A percentile compares a stretch with the other conserved stretches of the same genome.
Evolutionary conservation across 1,140 invertebrate species (phyloP).

Genomic region (Scylla paramamosain): DNA sequence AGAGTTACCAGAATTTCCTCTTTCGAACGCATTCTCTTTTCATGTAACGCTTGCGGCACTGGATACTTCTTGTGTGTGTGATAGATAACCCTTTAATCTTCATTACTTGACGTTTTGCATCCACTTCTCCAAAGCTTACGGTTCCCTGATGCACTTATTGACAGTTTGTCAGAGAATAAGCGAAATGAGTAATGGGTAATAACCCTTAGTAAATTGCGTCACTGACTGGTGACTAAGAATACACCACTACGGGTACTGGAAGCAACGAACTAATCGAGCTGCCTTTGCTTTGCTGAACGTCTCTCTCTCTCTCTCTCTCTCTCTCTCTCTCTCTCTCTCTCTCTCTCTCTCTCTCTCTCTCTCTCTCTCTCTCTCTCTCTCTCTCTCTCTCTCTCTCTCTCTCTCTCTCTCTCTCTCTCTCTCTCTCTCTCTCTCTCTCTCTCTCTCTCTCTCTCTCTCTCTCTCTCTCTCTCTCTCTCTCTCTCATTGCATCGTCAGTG

Average conservation of each 20-base stretch:
- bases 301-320: too few species aligned
- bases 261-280: not conserved
- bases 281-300: not conserved
- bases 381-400: not conserved
- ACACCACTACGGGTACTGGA: not conserved
- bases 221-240: not conserved
- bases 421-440: too few species aligned
- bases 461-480: too few species aligned
- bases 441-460: too few species aligned
- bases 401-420: not conserved
- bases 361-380: not conserved
- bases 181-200: not conserved
- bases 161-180: not conserved
- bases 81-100: too few species aligned
- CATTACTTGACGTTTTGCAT: not conserved
- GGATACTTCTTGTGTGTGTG: too few species aligned
- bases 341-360: constrained; percentile 12
- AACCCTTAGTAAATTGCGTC: not conserved
- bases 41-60: too few species aligned
- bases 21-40: too few species aligned
- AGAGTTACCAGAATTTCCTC: too few species aligned
- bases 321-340: constrained; percentile 12
- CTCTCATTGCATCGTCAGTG: too few species aligned
- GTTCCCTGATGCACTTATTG: not conserved
- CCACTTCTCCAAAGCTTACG: not conserved